Conservation (phyloP, 1,140 invertebrate species). For the Scylla paramamosain region DNA sequence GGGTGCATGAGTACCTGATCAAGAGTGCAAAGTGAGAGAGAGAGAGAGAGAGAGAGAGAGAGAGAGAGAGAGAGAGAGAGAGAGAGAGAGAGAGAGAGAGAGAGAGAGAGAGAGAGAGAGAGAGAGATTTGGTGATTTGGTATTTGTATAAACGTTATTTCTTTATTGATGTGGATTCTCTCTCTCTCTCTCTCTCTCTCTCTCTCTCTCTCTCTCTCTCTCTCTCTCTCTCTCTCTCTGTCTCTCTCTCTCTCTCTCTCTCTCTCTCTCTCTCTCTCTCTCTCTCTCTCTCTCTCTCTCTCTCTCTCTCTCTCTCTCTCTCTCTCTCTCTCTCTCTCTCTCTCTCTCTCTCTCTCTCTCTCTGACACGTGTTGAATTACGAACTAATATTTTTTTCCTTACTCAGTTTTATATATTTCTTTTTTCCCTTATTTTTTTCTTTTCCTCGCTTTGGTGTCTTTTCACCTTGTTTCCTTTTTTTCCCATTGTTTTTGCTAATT, state of each 20-base stretch:
- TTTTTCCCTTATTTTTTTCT: not conserved
- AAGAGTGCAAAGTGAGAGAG: no score
- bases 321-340: not conserved
- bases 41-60: no score
- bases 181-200: no score
- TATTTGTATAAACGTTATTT: no score
- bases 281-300: no score
- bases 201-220: no score
- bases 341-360: constrained; percentile 3
- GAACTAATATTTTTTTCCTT: no score
- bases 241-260: no score
- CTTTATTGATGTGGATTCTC: no score
- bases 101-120: not conserved
- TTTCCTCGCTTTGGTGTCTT: not conserved
- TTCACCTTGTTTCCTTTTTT: not conserved
- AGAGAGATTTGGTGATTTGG: not conserved
- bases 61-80: not conserved
- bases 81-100: not conserved
- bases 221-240: no score
- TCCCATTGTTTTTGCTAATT: not conserved
- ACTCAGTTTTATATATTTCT: not conserved
- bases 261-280: no score
- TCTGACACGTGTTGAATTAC: not conserved
- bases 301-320: constrained; percentile 17
- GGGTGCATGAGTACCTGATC: no score